Base-by-base conservation (phyloP, 1,140 invertebrate genomes). In the Potamilus streckersoni region DNA sequence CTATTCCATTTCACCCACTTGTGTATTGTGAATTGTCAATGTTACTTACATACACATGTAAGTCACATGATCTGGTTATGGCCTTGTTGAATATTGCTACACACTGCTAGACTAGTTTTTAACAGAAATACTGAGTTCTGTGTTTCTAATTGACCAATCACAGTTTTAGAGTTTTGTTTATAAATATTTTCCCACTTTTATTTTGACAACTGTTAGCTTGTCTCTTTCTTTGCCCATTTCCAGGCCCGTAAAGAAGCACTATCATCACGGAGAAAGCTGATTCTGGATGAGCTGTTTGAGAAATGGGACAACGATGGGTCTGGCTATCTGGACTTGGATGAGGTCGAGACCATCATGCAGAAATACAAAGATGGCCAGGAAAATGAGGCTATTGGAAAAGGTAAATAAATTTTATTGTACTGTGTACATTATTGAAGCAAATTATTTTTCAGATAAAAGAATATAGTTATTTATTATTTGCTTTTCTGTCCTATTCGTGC, bases 271-370 rank as follows among this genome's bases (percentile, higher is more conserved):
- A 78, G 86, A 14, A 89, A 89, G 71, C 69, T 81, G 56, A 71
- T 81, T 73, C 74, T 89, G 55, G 86, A 90, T 74, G 73, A 79
- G 23, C 75, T 90, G 79, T 90, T 90, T 87, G 88, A 89, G 73
- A 88, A 87, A 70, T 90, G 89, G 89, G 89, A 90, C 76, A 90
- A 89, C 77, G 89, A 90, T 65, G 87, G 87, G 0, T 86, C 87
- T 56, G 89, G 89, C 2, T 88, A 82, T 71, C 81, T 90, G 14
- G 86, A 89, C 55, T n/a, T 87, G 59, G 87, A 90, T 6, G 86
- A 90, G 66, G 82, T 90, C 2, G 84, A 85, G 66, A 79, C 76
- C 12, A 79, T 86, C 19, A 85, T 89, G 83, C 69, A 79, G 66
- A 87, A 85, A 67, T 90, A 89, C 73, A 90, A 90, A 71, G 87